Conservation (phyloP, 2,888 invertebrate species). For the Epinotia ramella region DNA sequence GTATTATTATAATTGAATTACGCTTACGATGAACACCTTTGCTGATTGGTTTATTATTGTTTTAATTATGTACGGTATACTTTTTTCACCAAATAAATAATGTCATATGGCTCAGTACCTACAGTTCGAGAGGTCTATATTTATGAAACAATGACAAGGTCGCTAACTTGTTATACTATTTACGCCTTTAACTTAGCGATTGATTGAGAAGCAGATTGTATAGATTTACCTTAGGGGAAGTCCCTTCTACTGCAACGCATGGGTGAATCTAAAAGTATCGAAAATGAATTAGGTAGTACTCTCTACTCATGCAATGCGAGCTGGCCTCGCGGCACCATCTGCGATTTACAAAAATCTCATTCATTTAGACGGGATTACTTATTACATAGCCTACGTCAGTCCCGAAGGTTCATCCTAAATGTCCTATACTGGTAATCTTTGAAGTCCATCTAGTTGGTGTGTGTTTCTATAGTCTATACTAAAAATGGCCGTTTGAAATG, state of each 20-base stretch:
- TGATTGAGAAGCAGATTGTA: neutral
- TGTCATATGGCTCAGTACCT: neutral
- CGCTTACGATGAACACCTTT: neutral
- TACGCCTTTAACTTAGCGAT: neutral
- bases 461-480: too few relatives aligned
- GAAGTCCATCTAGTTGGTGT: too few relatives aligned
- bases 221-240: neutral
- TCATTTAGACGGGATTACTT: too few relatives aligned
- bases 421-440: too few relatives aligned
- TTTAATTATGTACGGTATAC: constrained; percentile 1
- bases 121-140: constrained; percentile 7
- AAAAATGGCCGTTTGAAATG: too few relatives aligned
- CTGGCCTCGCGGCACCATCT: too few relatives aligned
- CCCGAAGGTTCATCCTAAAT: too few relatives aligned
- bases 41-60: constrained; percentile 14
- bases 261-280: neutral
- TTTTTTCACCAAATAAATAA: constrained; percentile 39
- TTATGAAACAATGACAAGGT: constrained; percentile 26
- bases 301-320: too few relatives aligned
- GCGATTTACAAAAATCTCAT: too few relatives aligned
- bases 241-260: neutral
- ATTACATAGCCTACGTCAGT: too few relatives aligned
- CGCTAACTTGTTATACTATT: neutral
- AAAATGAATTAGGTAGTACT: too few relatives aligned
- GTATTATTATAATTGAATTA: too few relatives aligned